Evolutionary conservation across 2,113 vertebrate genomes (phyloP).

Genomic region (Fukomys damarensis): DNA sequence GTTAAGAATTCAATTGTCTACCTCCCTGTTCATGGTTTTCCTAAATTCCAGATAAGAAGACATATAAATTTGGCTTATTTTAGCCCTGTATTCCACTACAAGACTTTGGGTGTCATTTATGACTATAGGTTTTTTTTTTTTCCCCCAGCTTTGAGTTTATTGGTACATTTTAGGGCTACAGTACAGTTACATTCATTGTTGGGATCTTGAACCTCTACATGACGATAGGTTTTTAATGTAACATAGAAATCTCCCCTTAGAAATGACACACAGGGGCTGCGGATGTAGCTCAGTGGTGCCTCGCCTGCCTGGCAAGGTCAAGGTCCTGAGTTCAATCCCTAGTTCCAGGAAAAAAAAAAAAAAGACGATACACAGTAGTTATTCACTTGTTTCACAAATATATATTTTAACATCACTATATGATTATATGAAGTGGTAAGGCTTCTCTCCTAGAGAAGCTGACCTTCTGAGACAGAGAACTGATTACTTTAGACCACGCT

Average conservation of each 20-base stretch:
- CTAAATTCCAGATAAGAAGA: not conserved
- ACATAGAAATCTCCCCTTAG: not conserved
- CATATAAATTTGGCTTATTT: not conserved
- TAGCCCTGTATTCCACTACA: not conserved
- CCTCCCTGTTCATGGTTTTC: not conserved
- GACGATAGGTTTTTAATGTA: not conserved
- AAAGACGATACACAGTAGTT: not conserved
- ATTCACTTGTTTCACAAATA: not conserved
- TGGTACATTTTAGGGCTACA: too few relatives aligned
- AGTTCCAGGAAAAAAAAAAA: too few relatives aligned
- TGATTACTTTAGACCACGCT: not conserved
- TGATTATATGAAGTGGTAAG: not conserved
- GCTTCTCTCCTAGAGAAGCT: not conserved
- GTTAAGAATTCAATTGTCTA: not conserved
- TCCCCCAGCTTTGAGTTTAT: too few relatives aligned
- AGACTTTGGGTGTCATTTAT: not conserved
- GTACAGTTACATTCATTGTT: too few relatives aligned
- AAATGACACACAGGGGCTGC: not conserved
- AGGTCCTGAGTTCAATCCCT: too few relatives aligned
- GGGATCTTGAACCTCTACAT: too few relatives aligned
- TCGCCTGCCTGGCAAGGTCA: too few relatives aligned
- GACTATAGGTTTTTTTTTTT: not conserved
- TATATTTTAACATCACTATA: not conserved
- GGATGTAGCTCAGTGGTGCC: too few relatives aligned
- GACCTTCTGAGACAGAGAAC: not conserved